A percentile compares a stretch with the other conserved stretches of the same genome.
phyloP scores from a whole-genome alignment of 1,140 invertebrate genomes.

The Halesus radiatus region DNA sequence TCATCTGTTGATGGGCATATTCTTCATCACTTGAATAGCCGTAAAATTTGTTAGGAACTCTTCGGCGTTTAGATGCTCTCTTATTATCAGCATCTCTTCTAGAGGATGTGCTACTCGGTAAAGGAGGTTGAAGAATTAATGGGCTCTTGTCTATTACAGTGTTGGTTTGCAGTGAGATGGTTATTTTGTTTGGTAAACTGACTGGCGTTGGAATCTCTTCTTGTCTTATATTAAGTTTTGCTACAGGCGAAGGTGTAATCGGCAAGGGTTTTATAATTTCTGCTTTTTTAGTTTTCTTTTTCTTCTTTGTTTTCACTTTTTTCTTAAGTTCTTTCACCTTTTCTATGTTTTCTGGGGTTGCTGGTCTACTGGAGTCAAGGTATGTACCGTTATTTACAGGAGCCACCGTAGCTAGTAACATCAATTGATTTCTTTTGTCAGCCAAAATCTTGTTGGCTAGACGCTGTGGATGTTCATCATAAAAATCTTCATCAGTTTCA shows the following conservation, averaged over 20 bases:
- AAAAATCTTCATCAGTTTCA: constrained; percentile 89
- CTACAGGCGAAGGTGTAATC: constrained; percentile 66
- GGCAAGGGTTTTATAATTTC: constrained; percentile 70
- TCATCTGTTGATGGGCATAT: constrained; percentile 67
- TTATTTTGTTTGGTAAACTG: constrained; percentile 67
- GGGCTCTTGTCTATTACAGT: constrained; percentile 64
- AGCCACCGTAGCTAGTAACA: constrained; percentile 72
- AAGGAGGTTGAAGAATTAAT: constrained; percentile 53
- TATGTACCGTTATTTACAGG: constrained; percentile 73
- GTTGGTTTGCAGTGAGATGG: constrained; percentile 68
- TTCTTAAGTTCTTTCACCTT: constrained; percentile 62
- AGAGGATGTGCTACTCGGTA: constrained; percentile 58
- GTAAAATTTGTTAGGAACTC: constrained; percentile 87
- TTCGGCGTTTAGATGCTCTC: constrained; percentile 80
- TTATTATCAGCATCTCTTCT: constrained; percentile 72
- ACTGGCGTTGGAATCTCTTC: constrained; percentile 52
- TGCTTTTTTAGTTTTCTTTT: constrained; percentile 73
- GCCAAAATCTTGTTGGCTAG: constrained; percentile 78
- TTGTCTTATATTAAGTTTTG: constrained; percentile 63
- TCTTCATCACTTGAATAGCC: constrained; percentile 89
- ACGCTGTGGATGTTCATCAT: constrained; percentile 83
- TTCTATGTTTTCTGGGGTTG: constrained; percentile 70
- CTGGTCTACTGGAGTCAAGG: constrained; percentile 72
- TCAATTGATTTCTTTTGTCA: constrained; percentile 80
- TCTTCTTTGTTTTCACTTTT: constrained; percentile 73